Evolutionary conservation across 2,113 vertebrate genomes (phyloP), one percentile per base, ranked within the genome.

Genomic region (Leptobrachium leishanense): DNA sequence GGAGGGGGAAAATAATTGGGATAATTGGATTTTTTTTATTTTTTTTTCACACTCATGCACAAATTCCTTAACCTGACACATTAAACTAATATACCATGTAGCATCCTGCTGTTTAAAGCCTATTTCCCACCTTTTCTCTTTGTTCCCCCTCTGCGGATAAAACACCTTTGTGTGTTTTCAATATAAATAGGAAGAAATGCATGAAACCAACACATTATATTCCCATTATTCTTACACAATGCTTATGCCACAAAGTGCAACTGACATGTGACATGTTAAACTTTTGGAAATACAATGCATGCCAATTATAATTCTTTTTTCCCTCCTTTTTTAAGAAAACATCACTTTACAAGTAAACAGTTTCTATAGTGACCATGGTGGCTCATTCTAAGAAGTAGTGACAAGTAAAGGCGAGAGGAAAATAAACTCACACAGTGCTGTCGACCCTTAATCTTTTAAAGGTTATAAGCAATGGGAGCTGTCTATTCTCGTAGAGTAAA

Each of bases 261-360:
- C 54, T 70, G 8, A 54, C 20, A 42, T 53, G 76, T 20, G 55
- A 78, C 76, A 78, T n/a, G 7, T 71, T 59, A 11, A 62, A 63
- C 57, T 50, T 71, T 46, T 11, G 5, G 44, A 64, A 74, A 31
- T 74, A 74, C 57, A 44, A 64, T 64, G 41, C n/a, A 31, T 63
- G 72, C 72, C 72, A 74, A 74, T 74, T 74, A 74, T 46, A 74
- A 63, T n/a, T 74, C 59, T 7, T 59, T 59, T 42, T 53, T 59
- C 5, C 7, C 15, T 55, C 42, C 44, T 63, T 74, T 74, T 20
- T 54, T 41, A 64, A 74, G 20, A 7, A 78, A 46, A 54, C 62
- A 13, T 42, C 9, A 54, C 15, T 44, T 54, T 67, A n/a, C 57
- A 12, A 44, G 54, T 80, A 74, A 74, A 57, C 53, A 74, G 77